A percentile compares a stretch with the other conserved stretches of the same genome.
These are phyloP conservation scores for Drosophila putrida DNA, from an alignment of 2,888 invertebrate genomes.

Conservation along the genomic window DNA sequence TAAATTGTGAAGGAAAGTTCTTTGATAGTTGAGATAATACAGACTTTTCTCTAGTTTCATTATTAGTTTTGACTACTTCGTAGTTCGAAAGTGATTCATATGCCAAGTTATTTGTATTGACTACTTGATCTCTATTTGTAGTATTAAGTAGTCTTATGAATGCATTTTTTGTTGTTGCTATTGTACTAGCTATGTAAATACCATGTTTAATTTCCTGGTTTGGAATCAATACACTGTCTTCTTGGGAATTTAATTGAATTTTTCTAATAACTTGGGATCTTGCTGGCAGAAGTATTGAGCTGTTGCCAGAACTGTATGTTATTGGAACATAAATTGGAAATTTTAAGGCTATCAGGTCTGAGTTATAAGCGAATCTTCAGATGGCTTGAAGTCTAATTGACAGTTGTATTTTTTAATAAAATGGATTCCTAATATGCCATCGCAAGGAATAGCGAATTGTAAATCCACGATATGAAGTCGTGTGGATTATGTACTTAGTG, in stretches of 20 bases:
- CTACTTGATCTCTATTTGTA: not conserved
- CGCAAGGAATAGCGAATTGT: not conserved
- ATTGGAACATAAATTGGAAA: not conserved
- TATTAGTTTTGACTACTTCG: not conserved
- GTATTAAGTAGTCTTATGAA: not conserved
- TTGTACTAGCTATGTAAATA: not conserved
- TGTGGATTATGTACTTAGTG: not conserved
- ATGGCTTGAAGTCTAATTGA: conserved; percentile 1
- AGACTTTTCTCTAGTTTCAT: not conserved
- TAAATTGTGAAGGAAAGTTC: conserved; percentile 3
- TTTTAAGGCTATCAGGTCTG: conserved; percentile 1
- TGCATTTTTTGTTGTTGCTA: not conserved
- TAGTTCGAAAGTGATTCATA: not conserved
- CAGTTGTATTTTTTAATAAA: conserved; percentile 15
- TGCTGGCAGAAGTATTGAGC: conserved; percentile 2
- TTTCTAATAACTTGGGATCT: not conserved
- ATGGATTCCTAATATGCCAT: conserved; percentile 3
- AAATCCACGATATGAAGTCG: not conserved
- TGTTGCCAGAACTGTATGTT: conserved; percentile 4
- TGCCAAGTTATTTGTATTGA: not conserved
- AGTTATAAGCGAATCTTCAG: conserved; percentile 10
- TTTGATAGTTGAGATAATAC: not conserved
- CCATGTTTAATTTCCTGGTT: not conserved
- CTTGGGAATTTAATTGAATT: not conserved
- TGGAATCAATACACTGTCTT: conserved; percentile 2